These are phyloP conservation scores for Grus americana DNA, from an alignment of 2,113 vertebrate genomes.

Conservation along the genomic window DNA sequence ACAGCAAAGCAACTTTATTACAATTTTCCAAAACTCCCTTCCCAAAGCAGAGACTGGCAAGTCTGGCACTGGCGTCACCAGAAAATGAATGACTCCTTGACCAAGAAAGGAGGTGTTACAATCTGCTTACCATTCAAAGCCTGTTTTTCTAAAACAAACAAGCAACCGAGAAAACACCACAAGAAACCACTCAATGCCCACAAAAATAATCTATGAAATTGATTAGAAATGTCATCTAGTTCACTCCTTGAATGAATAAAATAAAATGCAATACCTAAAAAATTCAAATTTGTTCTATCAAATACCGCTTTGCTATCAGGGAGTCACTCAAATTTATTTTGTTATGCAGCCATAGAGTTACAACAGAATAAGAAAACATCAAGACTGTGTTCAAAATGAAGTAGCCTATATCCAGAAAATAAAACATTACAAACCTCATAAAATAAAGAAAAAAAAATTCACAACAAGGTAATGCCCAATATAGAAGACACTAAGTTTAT, in stretches of 20 bases:
- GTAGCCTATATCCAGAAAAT: background rate
- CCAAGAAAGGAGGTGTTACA: background rate
- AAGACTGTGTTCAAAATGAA: background rate
- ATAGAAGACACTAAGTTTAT: background rate
- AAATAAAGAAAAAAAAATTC: background rate
- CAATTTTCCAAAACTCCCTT: background rate
- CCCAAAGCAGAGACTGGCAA: background rate
- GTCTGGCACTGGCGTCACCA: background rate
- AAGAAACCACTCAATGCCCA: background rate
- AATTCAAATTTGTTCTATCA: background rate
- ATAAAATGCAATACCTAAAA: background rate
- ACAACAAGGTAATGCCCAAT: background rate
- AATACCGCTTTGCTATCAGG: background rate
- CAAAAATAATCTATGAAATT: background rate
- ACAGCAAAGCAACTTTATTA: background rate
- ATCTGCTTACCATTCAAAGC: background rate
- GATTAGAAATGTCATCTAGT: background rate
- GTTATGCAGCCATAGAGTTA: background rate
- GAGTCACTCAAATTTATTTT: background rate
- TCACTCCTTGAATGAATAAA: background rate
- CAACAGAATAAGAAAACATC: background rate
- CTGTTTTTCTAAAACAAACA: background rate
- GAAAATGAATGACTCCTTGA: background rate
- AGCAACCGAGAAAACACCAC: background rate
- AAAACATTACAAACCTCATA: background rate